Evolutionary conservation across 2,797 vertebrate genomes (phyloP), one percentile per base, ranked within the genome.

Genomic region (Taenioides sp.): DNA sequence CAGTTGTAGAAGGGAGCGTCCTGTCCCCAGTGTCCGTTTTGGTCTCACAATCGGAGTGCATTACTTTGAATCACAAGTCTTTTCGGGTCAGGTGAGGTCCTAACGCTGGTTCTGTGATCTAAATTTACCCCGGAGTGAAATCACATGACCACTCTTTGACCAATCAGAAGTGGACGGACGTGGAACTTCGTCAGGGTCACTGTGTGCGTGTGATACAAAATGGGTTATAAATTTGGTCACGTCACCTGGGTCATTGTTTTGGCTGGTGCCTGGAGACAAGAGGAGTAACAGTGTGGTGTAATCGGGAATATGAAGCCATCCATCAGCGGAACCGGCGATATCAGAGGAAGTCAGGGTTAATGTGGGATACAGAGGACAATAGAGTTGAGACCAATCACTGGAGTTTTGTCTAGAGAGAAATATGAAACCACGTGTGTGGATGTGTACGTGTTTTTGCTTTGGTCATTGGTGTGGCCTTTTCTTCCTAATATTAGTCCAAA

Each of bases 181-280:
- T 68, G 67, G 66, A 73, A 31, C 70, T 78, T 73, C 75, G 74
- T 80, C 74, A 75, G 85, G 82, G 78, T 81, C 73, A 65, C 54
- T 69, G 50, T 72, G 72, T 63, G 50, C 58, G 69, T 71, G 69
- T 83, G 70, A 80, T 72, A 20, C 18, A 16, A 22, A 28, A 12
- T 9, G 31, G 54, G 27, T 57, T 60, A 72, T 84, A 87, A 90
- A 91, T 88, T 84, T 81, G 65, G 65, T 71, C 12, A 80, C 76
- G 71, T 81, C 78, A 78, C 73, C 79, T 78, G 27, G 16, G 66
- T 77, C 74, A 85, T 91, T 92, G 89, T 92, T 92, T 90, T 72
- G 84, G 84, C 61, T 76, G 90, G 86, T 91, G 87, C 89, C 88
- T 83, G 87, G 88, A 81, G 81, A 91, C 85, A 11, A n/a, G 67